A percentile compares a stretch with the other conserved stretches of the same genome.
Conservation (phyloP, 2,888 invertebrate species). For the Glaucopsyche alexis region DNA sequence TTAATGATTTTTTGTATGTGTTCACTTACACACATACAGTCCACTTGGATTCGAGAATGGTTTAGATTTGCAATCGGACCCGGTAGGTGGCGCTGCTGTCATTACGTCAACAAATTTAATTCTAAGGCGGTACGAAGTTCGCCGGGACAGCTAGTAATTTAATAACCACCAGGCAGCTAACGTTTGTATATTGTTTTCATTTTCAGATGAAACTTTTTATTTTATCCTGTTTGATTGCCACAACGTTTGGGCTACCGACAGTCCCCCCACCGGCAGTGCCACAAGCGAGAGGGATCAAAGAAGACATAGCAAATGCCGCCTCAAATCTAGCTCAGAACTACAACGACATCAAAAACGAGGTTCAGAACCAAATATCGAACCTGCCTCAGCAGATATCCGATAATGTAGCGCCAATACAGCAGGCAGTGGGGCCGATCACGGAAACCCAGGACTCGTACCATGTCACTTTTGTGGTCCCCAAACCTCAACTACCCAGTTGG, state of each 20-base stretch:
- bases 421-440: neutral
- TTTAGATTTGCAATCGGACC: too few species aligned
- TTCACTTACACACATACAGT: too few species aligned
- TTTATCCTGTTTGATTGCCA: conserved; percentile 3
- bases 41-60: too few species aligned
- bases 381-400: conserved; percentile 19
- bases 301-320: neutral
- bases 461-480: neutral
- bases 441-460: conserved; percentile 10
- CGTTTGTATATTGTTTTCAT: neutral
- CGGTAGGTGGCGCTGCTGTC: too few species aligned
- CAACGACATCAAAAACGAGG: neutral
- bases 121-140: too few species aligned
- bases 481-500: neutral
- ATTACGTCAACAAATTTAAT: too few species aligned
- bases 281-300: neutral
- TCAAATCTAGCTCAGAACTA: conserved; percentile 7
- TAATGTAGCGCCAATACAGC: neutral
- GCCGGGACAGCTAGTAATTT: too few species aligned
- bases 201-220: conserved; percentile 25
- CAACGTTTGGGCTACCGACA: neutral
- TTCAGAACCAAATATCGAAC: neutral
- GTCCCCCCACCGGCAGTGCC: neutral
- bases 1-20: too few species aligned
- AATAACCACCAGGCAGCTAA: too few species aligned